Percentiles rank a stretch among this genome's conserved stretches.
Evolutionary conservation across 2,888 invertebrate genomes (phyloP).

Genomic region (Lasioglossum marginatum): DNA sequence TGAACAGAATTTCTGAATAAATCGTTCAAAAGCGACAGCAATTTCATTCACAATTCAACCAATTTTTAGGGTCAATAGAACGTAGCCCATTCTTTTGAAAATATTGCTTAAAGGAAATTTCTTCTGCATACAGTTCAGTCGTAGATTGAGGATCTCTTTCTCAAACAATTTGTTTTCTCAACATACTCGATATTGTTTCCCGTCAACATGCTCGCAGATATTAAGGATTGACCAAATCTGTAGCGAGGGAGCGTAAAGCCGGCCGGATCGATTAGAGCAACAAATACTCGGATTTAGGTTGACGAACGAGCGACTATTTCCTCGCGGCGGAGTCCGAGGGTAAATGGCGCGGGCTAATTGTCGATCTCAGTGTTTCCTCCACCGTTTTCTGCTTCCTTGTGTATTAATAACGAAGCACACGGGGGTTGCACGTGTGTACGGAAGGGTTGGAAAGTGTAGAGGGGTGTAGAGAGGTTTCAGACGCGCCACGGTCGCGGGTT

Average conservation of each 20-base stretch:
- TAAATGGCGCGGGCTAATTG: background rate
- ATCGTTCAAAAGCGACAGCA: no score
- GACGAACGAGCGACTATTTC: background rate
- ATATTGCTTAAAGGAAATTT: no score
- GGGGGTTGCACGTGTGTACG: conserved; percentile 22
- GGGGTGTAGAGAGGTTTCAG: conserved; percentile 17
- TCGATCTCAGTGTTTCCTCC: background rate
- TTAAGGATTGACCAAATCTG: background rate
- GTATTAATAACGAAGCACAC: conserved; percentile 40
- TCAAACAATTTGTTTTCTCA: no score
- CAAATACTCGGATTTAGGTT: background rate
- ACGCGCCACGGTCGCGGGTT: conserved; percentile 63
- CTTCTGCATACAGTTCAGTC: no score
- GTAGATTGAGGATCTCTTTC: no score
- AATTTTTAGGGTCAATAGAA: no score
- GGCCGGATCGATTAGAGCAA: background rate
- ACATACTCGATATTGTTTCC: background rate
- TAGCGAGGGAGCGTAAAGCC: background rate
- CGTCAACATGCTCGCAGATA: background rate
- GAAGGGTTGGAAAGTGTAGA: conserved; percentile 7
- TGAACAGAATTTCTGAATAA: no score
- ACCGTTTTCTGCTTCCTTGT: conserved; percentile 7
- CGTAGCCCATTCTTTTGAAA: no score
- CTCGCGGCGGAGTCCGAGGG: background rate
- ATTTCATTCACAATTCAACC: no score